phyloP scores from a whole-genome alignment of 2,797 vertebrate genomes.

The Amblyopsis hoosieri region DNA sequence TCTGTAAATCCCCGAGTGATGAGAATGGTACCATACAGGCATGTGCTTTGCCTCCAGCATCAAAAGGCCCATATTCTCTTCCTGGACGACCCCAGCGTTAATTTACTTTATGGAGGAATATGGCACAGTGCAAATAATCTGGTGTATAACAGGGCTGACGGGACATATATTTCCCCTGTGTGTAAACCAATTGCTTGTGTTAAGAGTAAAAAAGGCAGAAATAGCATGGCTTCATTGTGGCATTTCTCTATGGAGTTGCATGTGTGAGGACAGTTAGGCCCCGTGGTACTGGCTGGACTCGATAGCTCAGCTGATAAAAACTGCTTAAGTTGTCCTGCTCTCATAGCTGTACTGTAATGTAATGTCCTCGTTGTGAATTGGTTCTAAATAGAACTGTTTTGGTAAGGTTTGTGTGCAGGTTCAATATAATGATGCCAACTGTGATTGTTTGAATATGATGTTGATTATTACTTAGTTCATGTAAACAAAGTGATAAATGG shows the following conservation, averaged over 20 bases:
- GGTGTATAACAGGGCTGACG: constrained; percentile 40
- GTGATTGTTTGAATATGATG: background rate
- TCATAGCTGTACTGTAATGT: background rate
- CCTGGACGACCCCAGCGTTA: constrained; percentile 39
- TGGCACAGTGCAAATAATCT: constrained; percentile 54
- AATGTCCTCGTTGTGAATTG: background rate
- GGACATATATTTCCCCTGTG: constrained; percentile 52
- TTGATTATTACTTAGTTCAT: too few relatives aligned
- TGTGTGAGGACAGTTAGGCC: constrained; percentile 6
- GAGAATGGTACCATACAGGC: constrained; percentile 40
- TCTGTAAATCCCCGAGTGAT: constrained; percentile 29
- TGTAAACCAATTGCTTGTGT: constrained; percentile 46
- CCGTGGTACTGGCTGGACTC: constrained; percentile 13
- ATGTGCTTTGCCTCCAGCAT: constrained; percentile 29
- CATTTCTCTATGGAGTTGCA: constrained; percentile 21
- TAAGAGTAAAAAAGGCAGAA: constrained; percentile 37
- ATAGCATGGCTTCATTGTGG: constrained; percentile 38
- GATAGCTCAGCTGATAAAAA: constrained; percentile 20
- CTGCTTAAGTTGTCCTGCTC: constrained; percentile 1
- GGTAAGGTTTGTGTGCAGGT: background rate
- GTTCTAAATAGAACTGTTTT: background rate
- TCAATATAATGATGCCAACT: background rate
- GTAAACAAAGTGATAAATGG: background rate
- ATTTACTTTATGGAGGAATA: constrained; percentile 61
- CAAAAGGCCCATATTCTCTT: constrained; percentile 42